phyloP scores from a whole-genome alignment of 2,113 vertebrate species.

The Erythrolamprus reginae region DNA sequence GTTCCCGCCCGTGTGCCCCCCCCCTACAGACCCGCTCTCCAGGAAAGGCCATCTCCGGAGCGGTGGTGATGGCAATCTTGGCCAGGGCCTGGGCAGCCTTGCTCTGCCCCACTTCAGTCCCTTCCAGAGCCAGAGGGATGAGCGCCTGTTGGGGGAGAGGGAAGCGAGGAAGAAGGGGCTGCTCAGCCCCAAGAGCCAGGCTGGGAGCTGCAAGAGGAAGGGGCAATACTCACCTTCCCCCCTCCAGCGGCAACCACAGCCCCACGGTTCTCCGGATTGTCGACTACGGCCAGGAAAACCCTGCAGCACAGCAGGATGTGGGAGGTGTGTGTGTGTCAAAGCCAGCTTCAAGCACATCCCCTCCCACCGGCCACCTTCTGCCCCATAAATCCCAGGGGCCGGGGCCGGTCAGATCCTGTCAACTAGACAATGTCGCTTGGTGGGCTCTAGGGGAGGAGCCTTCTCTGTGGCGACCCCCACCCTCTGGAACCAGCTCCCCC shows the following conservation, averaged over 20 bases:
- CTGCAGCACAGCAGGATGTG: conserved; percentile 46
- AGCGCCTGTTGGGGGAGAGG: conserved; percentile 73
- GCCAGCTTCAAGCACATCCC: neutral
- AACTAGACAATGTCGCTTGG: too few species aligned
- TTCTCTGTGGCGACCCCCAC: too few species aligned
- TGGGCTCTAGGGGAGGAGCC: too few species aligned
- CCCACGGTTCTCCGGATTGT: conserved; percentile 86
- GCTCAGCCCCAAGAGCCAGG: neutral
- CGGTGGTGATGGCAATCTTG: conserved; percentile 94
- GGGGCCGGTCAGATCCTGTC: too few species aligned
- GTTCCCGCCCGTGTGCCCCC: neutral
- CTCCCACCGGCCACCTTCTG: neutral
- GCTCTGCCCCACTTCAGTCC: conserved; percentile 85
- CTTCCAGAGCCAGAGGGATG: conserved; percentile 87
- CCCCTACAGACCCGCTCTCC: conserved; percentile 81
- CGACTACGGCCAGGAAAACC: conserved; percentile 91
- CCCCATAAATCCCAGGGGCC: too few species aligned
- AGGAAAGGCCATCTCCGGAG: conserved; percentile 92
- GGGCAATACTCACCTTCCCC: conserved; percentile 79
- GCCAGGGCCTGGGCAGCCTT: conserved; percentile 94
- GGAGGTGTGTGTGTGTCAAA: neutral
- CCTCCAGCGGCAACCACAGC: conserved; percentile 92
- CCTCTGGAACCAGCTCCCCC: too few species aligned
- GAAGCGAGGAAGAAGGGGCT: neutral
- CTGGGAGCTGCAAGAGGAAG: neutral